phyloP scores from a whole-genome alignment of 2,113 vertebrate genomes.

The Festucalex cinctus region DNA sequence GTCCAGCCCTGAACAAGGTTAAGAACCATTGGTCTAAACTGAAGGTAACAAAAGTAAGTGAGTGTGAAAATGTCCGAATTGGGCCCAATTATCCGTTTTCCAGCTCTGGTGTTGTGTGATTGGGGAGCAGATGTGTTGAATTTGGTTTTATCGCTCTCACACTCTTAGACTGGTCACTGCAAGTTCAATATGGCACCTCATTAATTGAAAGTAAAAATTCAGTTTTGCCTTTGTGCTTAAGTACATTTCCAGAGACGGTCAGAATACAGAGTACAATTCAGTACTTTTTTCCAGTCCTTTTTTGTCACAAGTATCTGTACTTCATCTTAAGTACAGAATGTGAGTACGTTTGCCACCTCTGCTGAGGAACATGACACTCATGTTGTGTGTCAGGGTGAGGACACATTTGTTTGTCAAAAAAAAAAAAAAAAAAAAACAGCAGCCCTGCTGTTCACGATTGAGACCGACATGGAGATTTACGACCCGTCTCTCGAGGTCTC shows the following conservation, averaged over 20 bases:
- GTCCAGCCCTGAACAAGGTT: no score
- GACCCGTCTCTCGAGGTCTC: slow-evolving; percentile 13
- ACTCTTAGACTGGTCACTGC: neutral
- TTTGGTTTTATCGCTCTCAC: neutral
- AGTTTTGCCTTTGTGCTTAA: no score
- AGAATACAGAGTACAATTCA: no score
- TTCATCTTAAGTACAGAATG: neutral
- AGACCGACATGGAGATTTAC: neutral
- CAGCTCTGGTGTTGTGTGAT: no score
- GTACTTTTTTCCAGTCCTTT: neutral
- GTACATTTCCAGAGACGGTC: no score
- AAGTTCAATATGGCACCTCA: neutral
- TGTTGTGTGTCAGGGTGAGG: neutral
- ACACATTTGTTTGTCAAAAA: neutral
- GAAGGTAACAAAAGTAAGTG: no score
- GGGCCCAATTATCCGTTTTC: no score
- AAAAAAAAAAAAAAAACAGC: neutral
- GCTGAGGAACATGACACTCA: neutral
- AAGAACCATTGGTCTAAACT: no score
- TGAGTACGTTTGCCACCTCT: neutral
- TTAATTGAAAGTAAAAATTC: neutral
- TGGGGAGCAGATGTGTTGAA: no score
- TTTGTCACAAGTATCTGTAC: neutral
- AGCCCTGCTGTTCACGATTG: slow-evolving; percentile 23
- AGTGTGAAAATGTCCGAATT: no score